These are phyloP conservation scores for Poeciliopsis turrubarensis DNA, from an alignment of 2,113 vertebrate species.

Conservation along the genomic window DNA sequence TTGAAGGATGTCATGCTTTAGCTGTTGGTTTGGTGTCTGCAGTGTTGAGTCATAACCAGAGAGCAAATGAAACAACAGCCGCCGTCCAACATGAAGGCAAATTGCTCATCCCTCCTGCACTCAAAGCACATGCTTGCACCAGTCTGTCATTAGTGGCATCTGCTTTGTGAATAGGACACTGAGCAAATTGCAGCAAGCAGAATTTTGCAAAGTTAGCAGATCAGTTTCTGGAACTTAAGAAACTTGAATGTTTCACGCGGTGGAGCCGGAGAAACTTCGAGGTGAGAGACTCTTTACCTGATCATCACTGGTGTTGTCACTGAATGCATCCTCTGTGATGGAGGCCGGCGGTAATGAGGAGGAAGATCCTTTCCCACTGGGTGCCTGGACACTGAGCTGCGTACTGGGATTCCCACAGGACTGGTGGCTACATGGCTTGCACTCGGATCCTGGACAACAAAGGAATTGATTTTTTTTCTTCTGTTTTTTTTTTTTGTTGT, in stretches of 20 bases:
- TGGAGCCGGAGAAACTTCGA: neutral
- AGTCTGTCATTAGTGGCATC: neutral
- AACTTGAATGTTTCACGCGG: neutral
- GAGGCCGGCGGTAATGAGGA: slow-evolving; percentile 76
- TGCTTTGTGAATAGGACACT: neutral
- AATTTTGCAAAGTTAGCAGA: neutral
- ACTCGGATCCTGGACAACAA: slow-evolving; percentile 80
- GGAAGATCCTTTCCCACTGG: slow-evolving; percentile 53
- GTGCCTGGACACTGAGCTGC: slow-evolving; percentile 24
- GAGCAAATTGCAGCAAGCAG: neutral
- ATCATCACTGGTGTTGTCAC: slow-evolving; percentile 73
- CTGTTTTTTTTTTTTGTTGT: no score
- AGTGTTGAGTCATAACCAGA: neutral
- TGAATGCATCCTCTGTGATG: slow-evolving; percentile 78
- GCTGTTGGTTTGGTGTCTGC: neutral
- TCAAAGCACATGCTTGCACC: neutral
- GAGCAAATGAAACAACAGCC: no score
- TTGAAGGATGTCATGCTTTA: neutral
- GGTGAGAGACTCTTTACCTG: slow-evolving; percentile 72
- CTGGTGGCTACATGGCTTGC: slow-evolving; percentile 79
- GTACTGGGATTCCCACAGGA: slow-evolving; percentile 42
- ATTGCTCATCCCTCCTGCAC: neutral
- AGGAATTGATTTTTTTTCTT: neutral
- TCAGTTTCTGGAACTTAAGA: neutral
- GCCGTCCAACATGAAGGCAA: no score